Conservation (phyloP, 1,140 invertebrate species). For the Drosophila jambulina region DNA sequence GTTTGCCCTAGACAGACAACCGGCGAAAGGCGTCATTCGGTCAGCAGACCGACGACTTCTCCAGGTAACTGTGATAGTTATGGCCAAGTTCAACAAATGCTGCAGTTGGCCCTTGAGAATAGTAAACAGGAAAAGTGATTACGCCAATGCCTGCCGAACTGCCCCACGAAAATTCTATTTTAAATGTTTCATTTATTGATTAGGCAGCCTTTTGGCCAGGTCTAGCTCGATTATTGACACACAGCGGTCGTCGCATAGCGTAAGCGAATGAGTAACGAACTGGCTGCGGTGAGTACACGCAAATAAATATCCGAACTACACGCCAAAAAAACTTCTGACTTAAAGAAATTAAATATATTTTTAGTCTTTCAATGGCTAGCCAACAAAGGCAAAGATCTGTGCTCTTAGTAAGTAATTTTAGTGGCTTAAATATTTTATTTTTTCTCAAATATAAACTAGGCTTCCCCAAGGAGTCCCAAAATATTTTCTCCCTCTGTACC, state of each 20-base stretch:
- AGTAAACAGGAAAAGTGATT: slow-evolving; percentile 18
- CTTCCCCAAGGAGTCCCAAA: background rate
- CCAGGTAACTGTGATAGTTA: slow-evolving; percentile 20
- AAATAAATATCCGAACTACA: slow-evolving; percentile 42
- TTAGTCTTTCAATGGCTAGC: background rate
- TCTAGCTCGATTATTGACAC: slow-evolving; percentile 43
- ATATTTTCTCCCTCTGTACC: slow-evolving; percentile 1
- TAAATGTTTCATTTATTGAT: slow-evolving; percentile 48
- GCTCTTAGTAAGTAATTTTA: too few relatives aligned
- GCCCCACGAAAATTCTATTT: slow-evolving; percentile 4
- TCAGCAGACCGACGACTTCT: slow-evolving; percentile 17
- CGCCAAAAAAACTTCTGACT: background rate
- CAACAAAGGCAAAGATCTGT: rapidly evolving
- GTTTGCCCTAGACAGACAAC: slow-evolving; percentile 25
- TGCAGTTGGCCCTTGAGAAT: background rate
- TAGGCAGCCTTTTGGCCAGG: slow-evolving; percentile 42
- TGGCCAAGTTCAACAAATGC: slow-evolving; percentile 1
- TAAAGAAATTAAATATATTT: background rate
- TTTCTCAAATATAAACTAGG: background rate
- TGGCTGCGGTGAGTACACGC: slow-evolving; percentile 26
- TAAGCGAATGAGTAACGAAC: slow-evolving; percentile 65
- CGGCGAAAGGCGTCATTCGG: slow-evolving; percentile 13
- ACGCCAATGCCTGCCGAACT: slow-evolving; percentile 30
- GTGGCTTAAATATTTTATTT: too few relatives aligned
- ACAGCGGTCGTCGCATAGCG: slow-evolving; percentile 46